Percentiles rank a stretch among this genome's conserved stretches.
Conservation (phyloP, 2,113 vertebrate species). For the Silurus meridionalis region DNA sequence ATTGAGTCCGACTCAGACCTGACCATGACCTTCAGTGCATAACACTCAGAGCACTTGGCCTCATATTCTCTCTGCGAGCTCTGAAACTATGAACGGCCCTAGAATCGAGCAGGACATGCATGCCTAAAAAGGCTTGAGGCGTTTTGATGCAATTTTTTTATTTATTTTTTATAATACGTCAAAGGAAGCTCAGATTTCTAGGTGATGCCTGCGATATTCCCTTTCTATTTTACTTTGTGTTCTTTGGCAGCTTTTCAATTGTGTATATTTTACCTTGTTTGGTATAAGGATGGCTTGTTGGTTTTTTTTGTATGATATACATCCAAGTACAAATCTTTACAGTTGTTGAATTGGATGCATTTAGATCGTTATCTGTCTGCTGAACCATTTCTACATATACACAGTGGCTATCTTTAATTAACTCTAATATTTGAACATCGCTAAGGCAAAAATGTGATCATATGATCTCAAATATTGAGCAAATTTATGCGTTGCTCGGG, state of each 20-base stretch:
- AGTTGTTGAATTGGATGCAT: neutral
- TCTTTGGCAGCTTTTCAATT: neutral
- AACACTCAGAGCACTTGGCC: neutral
- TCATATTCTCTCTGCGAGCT: neutral
- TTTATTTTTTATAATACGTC: constrained; percentile 43
- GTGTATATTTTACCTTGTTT: neutral
- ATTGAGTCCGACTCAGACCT: neutral
- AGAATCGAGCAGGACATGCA: no score
- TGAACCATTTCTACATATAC: constrained; percentile 63
- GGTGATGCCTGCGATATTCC: constrained; percentile 51
- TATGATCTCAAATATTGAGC: no score
- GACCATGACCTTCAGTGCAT: constrained; percentile 5
- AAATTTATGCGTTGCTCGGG: no score
- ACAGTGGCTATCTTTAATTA: no score
- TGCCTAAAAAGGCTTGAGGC: constrained; percentile 1
- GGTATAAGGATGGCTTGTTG: neutral
- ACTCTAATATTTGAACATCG: no score
- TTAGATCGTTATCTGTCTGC: constrained; percentile 70
- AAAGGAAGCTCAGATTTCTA: constrained; percentile 52
- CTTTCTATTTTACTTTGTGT: neutral
- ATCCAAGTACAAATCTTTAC: neutral
- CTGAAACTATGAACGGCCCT: neutral
- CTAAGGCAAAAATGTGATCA: no score
- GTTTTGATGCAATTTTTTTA: constrained; percentile 46
- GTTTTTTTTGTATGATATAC: neutral